Percentiles rank a stretch among this genome's conserved stretches.
phyloP scores from a whole-genome alignment of 2,888 invertebrate species.

The Tiliacea aurago region DNA sequence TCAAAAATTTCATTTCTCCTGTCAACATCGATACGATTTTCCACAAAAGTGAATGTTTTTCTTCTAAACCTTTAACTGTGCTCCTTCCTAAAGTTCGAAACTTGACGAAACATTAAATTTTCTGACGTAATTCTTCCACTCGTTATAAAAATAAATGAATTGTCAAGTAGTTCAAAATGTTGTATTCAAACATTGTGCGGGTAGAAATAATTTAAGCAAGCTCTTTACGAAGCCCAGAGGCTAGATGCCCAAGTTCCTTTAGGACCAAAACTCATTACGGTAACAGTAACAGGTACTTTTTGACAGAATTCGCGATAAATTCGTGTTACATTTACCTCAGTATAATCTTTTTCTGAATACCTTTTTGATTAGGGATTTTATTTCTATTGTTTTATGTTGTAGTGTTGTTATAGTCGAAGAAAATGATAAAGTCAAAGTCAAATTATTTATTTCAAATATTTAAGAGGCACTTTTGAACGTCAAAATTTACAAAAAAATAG shows the following conservation, averaged over 20 bases:
- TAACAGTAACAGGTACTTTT: constrained; percentile 35
- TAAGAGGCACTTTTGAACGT: no score
- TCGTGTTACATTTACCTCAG: constrained; percentile 12
- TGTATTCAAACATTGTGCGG: constrained; percentile 38
- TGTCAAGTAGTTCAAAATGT: constrained; percentile 31
- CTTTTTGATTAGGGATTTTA: constrained; percentile 33
- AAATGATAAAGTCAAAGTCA: no score
- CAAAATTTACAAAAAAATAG: no score
- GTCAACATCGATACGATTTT: background rate
- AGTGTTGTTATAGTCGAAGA: background rate
- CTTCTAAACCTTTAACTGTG: background rate
- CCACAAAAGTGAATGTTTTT: background rate
- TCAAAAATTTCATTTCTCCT: background rate
- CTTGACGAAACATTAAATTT: background rate
- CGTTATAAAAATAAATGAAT: constrained; percentile 27
- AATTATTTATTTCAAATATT: no score
- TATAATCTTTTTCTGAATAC: constrained; percentile 29
- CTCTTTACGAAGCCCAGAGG: constrained; percentile 27
- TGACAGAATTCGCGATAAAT: constrained; percentile 41
- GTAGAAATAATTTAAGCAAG: constrained; percentile 27
- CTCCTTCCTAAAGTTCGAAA: background rate
- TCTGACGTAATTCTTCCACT: background rate
- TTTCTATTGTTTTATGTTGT: constrained; percentile 19
- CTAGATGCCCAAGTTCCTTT: constrained; percentile 57
- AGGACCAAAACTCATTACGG: constrained; percentile 48